Evolutionary conservation across 2,113 vertebrate species (phyloP).

Genomic region (Indicator indicator): DNA sequence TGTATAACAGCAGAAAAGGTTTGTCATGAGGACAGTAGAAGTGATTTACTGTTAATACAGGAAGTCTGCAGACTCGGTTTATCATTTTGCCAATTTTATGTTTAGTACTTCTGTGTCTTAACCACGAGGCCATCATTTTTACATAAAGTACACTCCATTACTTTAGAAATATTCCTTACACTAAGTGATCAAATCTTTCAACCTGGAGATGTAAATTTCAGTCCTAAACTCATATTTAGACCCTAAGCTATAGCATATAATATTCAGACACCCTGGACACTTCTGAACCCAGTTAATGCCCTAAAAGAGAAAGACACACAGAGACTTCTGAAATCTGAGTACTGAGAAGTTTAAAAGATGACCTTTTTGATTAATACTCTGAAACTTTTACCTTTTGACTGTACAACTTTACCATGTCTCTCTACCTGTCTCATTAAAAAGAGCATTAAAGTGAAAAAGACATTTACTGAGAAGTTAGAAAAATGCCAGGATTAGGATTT

Average conservation of each 20-base stretch:
- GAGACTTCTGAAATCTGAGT: background rate
- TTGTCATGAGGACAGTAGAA: slow-evolving; percentile 44
- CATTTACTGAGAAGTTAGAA: background rate
- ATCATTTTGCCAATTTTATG: slow-evolving; percentile 26
- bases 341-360: background rate
- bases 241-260: background rate
- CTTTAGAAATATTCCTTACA: background rate
- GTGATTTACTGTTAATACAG: slow-evolving; percentile 33
- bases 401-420: background rate
- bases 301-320: background rate
- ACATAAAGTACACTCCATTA: background rate
- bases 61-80: slow-evolving; percentile 26
- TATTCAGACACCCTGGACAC: background rate
- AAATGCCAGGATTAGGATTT: slow-evolving; percentile 20
- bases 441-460: background rate
- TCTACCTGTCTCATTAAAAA: background rate
- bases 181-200: background rate
- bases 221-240: background rate
- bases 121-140: background rate
- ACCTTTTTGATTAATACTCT: background rate
- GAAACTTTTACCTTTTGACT: background rate
- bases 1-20: slow-evolving; percentile 3
- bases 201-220: background rate
- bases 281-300: background rate
- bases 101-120: slow-evolving; percentile 30